Conservation (phyloP, 2,113 vertebrate genomes). For the Origma solitaria region DNA sequence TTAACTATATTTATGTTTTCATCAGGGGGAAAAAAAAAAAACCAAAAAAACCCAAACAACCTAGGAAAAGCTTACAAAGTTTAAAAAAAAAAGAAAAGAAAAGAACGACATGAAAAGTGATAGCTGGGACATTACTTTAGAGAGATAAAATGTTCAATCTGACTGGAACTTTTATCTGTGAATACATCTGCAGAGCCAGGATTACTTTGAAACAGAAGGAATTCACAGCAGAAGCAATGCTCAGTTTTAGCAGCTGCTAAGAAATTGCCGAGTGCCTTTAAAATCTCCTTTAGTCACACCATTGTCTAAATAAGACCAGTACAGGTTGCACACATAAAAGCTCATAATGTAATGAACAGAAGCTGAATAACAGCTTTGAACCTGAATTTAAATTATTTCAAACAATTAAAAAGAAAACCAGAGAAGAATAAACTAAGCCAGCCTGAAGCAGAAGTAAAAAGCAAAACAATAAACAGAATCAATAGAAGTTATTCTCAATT, state of each 20-base stretch:
- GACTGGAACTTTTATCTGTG: conserved; percentile 3
- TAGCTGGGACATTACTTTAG: not conserved
- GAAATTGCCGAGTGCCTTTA: not conserved
- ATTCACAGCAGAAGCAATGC: not conserved
- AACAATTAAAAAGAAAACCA: not conserved
- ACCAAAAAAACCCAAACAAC: too few species aligned
- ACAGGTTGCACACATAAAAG: not conserved
- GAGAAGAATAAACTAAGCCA: not conserved
- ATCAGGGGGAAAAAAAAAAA: not conserved
- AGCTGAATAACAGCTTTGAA: not conserved
- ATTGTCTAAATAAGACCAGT: not conserved
- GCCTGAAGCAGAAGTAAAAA: not conserved
- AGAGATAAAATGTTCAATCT: not conserved
- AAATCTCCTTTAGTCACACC: not conserved
- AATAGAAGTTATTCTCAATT: not conserved
- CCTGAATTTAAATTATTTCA: not conserved
- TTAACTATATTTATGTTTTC: not conserved
- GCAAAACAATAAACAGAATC: not conserved
- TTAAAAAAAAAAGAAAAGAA: not conserved
- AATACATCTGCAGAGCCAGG: not conserved
- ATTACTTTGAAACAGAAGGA: conserved; percentile 10
- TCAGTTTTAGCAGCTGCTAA: not conserved
- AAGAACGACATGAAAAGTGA: not conserved
- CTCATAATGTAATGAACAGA: not conserved
- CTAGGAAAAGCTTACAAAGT: not conserved